Evolutionary conservation across 2,888 invertebrate species (phyloP).

Genomic region (Leptura quadrifasciata): DNA sequence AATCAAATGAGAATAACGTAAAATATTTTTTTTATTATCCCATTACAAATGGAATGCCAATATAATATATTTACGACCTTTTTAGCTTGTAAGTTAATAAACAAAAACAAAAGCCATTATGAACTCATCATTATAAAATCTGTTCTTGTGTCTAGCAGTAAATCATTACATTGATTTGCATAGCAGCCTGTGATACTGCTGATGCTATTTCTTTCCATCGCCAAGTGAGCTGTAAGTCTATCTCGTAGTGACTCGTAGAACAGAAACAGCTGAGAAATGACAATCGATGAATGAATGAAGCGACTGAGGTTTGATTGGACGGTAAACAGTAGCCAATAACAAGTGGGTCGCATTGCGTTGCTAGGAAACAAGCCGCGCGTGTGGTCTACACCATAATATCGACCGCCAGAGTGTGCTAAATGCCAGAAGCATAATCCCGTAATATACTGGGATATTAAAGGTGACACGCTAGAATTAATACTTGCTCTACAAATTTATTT

Average conservation of each 20-base stretch:
- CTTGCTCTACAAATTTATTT: not conserved
- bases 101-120: constrained; percentile 39
- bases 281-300: constrained; percentile 63
- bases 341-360: constrained; percentile 65
- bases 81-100: constrained; percentile 26
- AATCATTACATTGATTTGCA: constrained; percentile 40
- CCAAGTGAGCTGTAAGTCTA: not conserved
- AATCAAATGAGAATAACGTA: constrained; percentile 12
- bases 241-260: constrained; percentile 19
- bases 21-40: constrained; percentile 22
- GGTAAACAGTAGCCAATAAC: constrained; percentile 63
- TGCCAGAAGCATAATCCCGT: constrained; percentile 23
- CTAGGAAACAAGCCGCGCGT: constrained; percentile 61
- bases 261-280: constrained; percentile 48
- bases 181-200: constrained; percentile 17
- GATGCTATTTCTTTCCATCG: constrained; percentile 16
- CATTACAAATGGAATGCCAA: constrained; percentile 33
- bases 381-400: constrained; percentile 50
- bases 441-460: not conserved
- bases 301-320: constrained; percentile 62
- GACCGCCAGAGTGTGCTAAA: constrained; percentile 46
- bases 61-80: constrained; percentile 26
- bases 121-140: constrained; percentile 42
- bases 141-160: constrained; percentile 24
- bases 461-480: not conserved